Percentiles rank a stretch among this genome's conserved stretches.
These are phyloP conservation scores for Frankliniella fusca DNA, from an alignment of 2,888 invertebrate genomes.

Conservation along the genomic window DNA sequence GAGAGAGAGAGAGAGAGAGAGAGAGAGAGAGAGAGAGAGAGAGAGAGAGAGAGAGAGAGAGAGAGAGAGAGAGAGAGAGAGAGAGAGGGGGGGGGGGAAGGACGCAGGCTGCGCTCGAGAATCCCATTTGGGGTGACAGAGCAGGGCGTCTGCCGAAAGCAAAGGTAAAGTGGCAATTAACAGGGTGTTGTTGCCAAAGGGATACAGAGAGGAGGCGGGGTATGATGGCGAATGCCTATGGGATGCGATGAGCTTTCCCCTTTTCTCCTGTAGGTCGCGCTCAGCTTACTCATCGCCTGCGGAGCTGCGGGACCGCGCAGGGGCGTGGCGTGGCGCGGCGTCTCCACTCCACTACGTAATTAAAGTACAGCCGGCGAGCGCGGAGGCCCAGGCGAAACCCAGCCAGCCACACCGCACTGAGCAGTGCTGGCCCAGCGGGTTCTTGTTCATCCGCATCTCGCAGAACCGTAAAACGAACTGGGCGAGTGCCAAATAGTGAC, in stretches of 20 bases:
- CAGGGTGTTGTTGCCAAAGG: conserved; percentile 7
- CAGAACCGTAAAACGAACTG: too few relatives aligned
- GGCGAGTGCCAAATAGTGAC: too few relatives aligned
- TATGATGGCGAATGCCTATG: background rate
- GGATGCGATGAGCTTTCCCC: background rate
- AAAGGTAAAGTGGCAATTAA: conserved; percentile 26
- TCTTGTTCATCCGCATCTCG: too few relatives aligned
- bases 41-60: background rate
- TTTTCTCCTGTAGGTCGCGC: too few relatives aligned
- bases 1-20: background rate
- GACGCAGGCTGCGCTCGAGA: background rate
- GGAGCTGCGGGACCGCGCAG: too few relatives aligned
- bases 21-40: background rate
- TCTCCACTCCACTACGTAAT: too few relatives aligned
- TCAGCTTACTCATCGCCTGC: too few relatives aligned
- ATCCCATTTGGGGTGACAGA: conserved; percentile 19
- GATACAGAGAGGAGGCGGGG: background rate
- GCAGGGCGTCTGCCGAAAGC: conserved; percentile 4
- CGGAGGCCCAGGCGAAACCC: too few relatives aligned
- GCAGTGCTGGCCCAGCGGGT: too few relatives aligned
- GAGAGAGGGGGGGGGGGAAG: background rate
- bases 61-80: background rate
- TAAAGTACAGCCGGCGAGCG: too few relatives aligned
- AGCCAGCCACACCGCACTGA: too few relatives aligned
- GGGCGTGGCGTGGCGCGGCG: too few relatives aligned